Base-by-base conservation (phyloP, 2,888 invertebrate genomes). In the Andrena marginata region DNA sequence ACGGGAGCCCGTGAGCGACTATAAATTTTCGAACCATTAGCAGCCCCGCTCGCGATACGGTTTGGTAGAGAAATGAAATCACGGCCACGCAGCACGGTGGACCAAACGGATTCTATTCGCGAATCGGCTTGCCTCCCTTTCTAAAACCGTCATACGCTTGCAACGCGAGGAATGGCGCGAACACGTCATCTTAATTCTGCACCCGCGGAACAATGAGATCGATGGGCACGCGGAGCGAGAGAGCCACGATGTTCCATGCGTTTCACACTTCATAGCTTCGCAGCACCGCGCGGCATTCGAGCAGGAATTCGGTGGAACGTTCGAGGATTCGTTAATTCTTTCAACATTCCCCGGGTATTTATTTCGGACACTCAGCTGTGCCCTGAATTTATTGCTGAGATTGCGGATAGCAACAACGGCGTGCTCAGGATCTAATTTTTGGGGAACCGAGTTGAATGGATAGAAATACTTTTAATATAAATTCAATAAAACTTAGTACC, bases 41-140 rank as follows among this genome's bases (percentile, higher is more conserved):
- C 35, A 60, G 48, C 16, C 54, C 64, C 10, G 49, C 29, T 49
- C 31, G 20, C 31, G 35, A 31, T n/a, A 3, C 54, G 33, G 16
- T 33, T 56, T 49, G 16, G 23, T 54, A 48, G 42, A 81, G 73
- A 80, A 72, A 73, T 49, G 42, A 74, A 56, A 56, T 63, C 68
- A 65, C 49, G 63, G 23, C 10, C 63, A 49, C 56, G 49, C 42
- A 56, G 49, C 56, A 79, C 73, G 56, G 67, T 56, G 23, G 56
- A 56, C 23, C 23, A 49, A 10, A 48, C 20, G 74, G 80, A 67
- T 80, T 74, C 68, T 69, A 64, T 81, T 74, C 63, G 60, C 80
- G 80, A 81, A 80, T 64, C 35, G 74, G 74, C 69, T 74, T 74
- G 81, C 70, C 81, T 81, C 80, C 81, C 81, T 81, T 81, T 81